Evolutionary conservation across 64 coral and sea anemone species (phyloP).

Genomic region (Actinia tenebrosa): DNA sequence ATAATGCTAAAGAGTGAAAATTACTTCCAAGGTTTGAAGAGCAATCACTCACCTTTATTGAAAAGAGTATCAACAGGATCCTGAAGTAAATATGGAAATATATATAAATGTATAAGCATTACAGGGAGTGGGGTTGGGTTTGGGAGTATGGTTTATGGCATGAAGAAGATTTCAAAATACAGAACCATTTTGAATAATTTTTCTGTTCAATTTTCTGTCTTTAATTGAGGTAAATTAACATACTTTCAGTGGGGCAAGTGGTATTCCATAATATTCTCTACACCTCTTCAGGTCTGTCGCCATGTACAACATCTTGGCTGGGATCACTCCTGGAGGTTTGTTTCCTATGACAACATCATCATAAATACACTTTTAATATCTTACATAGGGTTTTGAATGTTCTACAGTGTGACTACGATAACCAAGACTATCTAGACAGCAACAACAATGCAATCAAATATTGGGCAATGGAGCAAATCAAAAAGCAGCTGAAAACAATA

Average conservation of each 20-base stretch:
- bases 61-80: constrained; percentile 34
- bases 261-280: constrained; percentile 68
- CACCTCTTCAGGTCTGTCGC: constrained; percentile 59
- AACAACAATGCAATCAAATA: too few species aligned
- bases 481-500: too few species aligned
- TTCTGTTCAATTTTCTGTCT: too few species aligned
- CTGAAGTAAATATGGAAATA: neutral
- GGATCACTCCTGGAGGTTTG: constrained; percentile 44
- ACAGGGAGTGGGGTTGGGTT: neutral
- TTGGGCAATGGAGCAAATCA: too few species aligned
- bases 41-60: constrained; percentile 41
- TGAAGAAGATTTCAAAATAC: too few species aligned
- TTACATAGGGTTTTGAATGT: too few species aligned
- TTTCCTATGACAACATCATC: constrained; percentile 35
- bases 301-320: constrained; percentile 51
- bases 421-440: too few species aligned
- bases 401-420: too few species aligned
- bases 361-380: too few species aligned
- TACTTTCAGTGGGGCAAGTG: constrained; percentile 41
- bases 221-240: too few species aligned
- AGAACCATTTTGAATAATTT: too few species aligned
- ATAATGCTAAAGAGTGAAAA: neutral
- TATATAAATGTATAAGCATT: neutral
- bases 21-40: neutral
- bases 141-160: too few species aligned